Evolutionary conservation across 2,888 invertebrate species (phyloP), one percentile per base, ranked within the genome.

Genomic region (Platycheirus albimanus): DNA sequence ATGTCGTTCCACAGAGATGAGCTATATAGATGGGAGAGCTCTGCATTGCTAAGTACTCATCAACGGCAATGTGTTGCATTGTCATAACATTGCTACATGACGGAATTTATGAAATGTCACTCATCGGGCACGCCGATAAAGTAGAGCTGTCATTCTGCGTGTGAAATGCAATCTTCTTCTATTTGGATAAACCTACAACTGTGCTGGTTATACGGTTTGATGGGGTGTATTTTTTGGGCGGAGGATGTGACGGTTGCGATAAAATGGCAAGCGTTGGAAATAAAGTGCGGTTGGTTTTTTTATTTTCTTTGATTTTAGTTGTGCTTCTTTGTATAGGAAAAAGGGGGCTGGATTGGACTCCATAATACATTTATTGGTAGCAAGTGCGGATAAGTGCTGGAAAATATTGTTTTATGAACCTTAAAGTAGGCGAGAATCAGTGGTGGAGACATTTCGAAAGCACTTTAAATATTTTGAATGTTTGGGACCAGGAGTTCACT

Each of bases 371-470:
- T 76, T 66, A 81, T 81, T 77, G 76, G 54, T 61, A 71, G 38
- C 81, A 67, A 77, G 81, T 81, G 81, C 24, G 61, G 66, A 61
- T 76, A 76, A 81, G 70, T 77, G 71, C 20, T 58, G 56, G 28
- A 36, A 61, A 66, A 49, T 52, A 24, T 36, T 36, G 11, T 41
- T 47, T 3, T 17, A 13, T 61, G 13, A 17, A 7, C 13, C 5
- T 56, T 8, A 15, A 41, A 41, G 7, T 15, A 15, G 24, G 8
- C 28, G 13, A 8, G 28, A 19, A 11, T 1, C 80, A 80, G 80
- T 75, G 70, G 58, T 54, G 80, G 43, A 45, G 64, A 17, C 3
- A 30, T 7, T 17, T 24, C 6, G 24, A n/a, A n/a, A n/a, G n/a
- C n/a, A n/a, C n/a, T n/a, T n/a, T n/a, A n/a, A n/a, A n/a, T n/a